Evolutionary conservation across 2,797 vertebrate genomes (phyloP), one percentile per base, ranked within the genome.

Genomic region (Hoplostethus atlanticus): DNA sequence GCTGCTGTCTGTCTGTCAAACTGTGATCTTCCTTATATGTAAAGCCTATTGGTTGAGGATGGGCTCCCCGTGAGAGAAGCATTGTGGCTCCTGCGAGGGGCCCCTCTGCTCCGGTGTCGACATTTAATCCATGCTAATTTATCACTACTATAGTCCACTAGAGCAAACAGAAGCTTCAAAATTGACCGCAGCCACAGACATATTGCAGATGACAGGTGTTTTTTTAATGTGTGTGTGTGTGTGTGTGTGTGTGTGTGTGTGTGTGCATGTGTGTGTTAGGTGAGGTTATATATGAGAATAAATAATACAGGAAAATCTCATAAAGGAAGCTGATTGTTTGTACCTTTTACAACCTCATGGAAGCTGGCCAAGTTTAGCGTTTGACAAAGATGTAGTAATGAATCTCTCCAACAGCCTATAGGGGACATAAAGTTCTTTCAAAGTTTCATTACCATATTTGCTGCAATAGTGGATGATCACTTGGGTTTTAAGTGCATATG

Each of bases 111-210:
- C 76, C 63, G 71, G 83, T 73, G 80, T 75, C 91, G 92, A 94
- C 93, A 92, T 92, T 92, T 92, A 90, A 90, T 92, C 90, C 87
- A 91, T 89, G 87, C 78, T 81, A 93, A 90, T 93, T 91, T 78
- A 89, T 91, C 82, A 87, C 68, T 7, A 57, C 84, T 73, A 76
- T 83, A 84, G 71, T 71, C 81, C 76, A 83, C 79, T 76, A 30
- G 38, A 50, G 73, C 68, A 84, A 76, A 85, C 53, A 68, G 70
- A 83, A 73, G 62, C 76, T 81, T 87, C 79, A 70, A 76, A 89
- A 73, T 69, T 68, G 79, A 84, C 79, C 64, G 68, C 55, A 77
- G 78, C 71, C 64, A 64, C 68, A 62, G 63, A 71, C 25, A 60
- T 2, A 48, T 56, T 83, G 73, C 50, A 78, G 76, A 57, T 74